phyloP scores from a whole-genome alignment of 2,797 vertebrate species.

The Oreochromis mossambicus region DNA sequence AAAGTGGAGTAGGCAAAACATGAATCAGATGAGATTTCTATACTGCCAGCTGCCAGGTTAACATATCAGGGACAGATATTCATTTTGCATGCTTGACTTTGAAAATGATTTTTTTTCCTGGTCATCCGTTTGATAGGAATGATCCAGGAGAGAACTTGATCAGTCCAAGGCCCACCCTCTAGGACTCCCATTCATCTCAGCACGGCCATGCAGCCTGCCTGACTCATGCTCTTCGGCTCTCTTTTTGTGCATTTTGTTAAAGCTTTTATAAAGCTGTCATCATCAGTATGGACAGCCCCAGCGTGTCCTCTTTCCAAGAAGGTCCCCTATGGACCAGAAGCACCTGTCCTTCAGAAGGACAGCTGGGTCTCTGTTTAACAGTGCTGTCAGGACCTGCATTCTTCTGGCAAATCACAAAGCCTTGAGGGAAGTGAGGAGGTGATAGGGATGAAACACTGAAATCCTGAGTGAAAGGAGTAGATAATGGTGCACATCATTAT shows the following conservation, averaged over 20 bases:
- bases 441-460: slow-evolving; percentile 21
- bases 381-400: slow-evolving; percentile 41
- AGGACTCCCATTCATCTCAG: background rate
- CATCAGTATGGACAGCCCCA: slow-evolving; percentile 1
- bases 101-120: slow-evolving; percentile 11
- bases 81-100: slow-evolving; percentile 19
- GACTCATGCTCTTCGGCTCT: background rate
- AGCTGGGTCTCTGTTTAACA: slow-evolving; percentile 2
- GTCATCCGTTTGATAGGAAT: background rate
- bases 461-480: slow-evolving; percentile 1
- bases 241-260: slow-evolving; percentile 2
- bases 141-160: background rate
- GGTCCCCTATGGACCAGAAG: slow-evolving; percentile 6
- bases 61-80: background rate
- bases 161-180: background rate
- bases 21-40: background rate
- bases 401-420: slow-evolving; percentile 34
- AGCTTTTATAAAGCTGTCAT: slow-evolving; percentile 34
- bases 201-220: background rate
- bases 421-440: slow-evolving; percentile 16
- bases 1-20: background rate
- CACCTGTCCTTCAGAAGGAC: slow-evolving; percentile 57
- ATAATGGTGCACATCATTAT: background rate
- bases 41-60: background rate
- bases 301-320: slow-evolving; percentile 19